These are phyloP conservation scores for Hartigia nigra DNA, from an alignment of 2,888 invertebrate species.

Conservation along the genomic window DNA sequence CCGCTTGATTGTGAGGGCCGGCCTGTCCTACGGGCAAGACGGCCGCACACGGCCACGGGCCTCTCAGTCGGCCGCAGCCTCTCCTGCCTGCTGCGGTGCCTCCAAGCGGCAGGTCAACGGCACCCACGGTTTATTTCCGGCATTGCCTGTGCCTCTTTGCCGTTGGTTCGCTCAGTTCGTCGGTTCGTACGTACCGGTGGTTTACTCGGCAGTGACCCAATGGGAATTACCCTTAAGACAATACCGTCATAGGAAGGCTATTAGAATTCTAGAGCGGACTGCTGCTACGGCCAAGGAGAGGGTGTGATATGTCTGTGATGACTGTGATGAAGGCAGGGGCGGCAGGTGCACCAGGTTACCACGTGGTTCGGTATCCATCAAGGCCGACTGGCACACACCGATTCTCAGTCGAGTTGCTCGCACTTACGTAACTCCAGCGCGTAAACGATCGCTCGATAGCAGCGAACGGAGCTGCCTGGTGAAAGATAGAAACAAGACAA, in stretches of 20 bases:
- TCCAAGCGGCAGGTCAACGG: conserved; percentile 63
- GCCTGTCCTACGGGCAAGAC: conserved; percentile 61
- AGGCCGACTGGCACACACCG: not conserved
- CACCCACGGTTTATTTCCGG: conserved; percentile 62
- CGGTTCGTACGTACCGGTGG: conserved; percentile 11
- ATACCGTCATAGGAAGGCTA: not conserved
- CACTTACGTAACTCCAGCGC: not conserved
- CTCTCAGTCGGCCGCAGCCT: conserved; percentile 43
- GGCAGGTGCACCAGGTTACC: not conserved
- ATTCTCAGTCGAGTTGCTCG: not conserved
- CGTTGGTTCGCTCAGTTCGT: conserved; percentile 30
- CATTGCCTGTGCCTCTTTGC: conserved; percentile 48
- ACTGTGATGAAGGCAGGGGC: not conserved
- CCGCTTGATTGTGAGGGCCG: not conserved
- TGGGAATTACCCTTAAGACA: not conserved
- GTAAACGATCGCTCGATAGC: not conserved
- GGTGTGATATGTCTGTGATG: not conserved
- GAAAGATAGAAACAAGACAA: not conserved
- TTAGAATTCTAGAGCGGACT: not conserved
- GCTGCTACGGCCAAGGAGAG: not conserved
- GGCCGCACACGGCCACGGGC: conserved; percentile 48
- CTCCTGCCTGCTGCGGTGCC: conserved; percentile 32
- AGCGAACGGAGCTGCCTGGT: not conserved
- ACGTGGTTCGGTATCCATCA: not conserved
- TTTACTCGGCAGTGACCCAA: not conserved